Evolutionary conservation across 1,140 invertebrate genomes (phyloP).

Genomic region (Pantala flavescens): DNA sequence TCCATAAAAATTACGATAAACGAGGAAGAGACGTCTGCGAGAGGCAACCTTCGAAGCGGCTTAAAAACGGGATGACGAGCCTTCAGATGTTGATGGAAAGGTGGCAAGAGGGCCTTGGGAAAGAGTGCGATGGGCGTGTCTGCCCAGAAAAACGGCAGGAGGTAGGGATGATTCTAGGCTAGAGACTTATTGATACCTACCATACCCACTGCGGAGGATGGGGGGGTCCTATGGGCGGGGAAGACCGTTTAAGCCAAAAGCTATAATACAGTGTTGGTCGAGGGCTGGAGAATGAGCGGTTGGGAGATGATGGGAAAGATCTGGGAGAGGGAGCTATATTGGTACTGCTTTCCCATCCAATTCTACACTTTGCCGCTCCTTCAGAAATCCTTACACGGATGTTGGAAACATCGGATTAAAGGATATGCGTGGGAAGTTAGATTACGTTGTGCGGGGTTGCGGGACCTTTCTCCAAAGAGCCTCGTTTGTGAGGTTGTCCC

Average conservation of each 20-base stretch:
- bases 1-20: no score
- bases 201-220: background rate
- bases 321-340: background rate
- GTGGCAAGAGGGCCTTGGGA: background rate
- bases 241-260: background rate
- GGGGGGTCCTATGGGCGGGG: background rate
- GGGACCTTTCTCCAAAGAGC: no score
- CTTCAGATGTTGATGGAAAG: no score
- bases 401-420: background rate
- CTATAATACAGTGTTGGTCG: background rate
- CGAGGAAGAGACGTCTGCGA: no score
- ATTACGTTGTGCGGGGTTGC: no score
- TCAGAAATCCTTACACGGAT: background rate
- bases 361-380: background rate
- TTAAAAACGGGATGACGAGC: no score
- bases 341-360: background rate
- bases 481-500: no score
- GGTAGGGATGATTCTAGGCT: background rate
- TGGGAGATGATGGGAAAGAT: background rate
- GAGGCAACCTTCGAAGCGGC: no score
- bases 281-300: background rate
- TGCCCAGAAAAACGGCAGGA: background rate
- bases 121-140: background rate
- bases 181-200: background rate
- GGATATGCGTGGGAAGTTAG: background rate